Conservation (phyloP, 1,140 invertebrate species). For the Bombyx mandarina region DNA sequence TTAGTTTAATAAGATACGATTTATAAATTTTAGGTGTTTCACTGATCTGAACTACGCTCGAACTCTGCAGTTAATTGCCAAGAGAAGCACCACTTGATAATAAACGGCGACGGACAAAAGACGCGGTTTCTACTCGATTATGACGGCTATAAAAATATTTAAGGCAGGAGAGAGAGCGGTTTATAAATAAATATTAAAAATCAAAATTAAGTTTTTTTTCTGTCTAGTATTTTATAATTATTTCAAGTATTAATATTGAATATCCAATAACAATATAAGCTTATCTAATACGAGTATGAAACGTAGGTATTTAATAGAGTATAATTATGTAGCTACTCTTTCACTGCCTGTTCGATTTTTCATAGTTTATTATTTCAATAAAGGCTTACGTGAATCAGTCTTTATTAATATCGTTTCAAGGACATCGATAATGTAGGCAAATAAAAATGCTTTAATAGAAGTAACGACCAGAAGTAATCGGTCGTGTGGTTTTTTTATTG, state of each 20-base stretch:
- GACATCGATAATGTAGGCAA: no score
- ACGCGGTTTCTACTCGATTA: slow-evolving; percentile 25
- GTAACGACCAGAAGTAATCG: background rate
- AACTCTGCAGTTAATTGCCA: slow-evolving; percentile 39
- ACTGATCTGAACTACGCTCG: slow-evolving; percentile 3
- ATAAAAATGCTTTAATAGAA: background rate
- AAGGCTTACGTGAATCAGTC: background rate
- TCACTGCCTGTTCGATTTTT: background rate
- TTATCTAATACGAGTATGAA: background rate
- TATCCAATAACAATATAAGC: background rate
- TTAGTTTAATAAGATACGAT: no score
- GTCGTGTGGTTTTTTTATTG: background rate
- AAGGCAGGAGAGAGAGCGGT: slow-evolving; percentile 10
- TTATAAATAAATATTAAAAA: background rate
- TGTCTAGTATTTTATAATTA: background rate
- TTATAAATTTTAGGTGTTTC: no score
- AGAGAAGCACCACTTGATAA: slow-evolving; percentile 29
- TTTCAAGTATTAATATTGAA: background rate
- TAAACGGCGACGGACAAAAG: slow-evolving; percentile 35
- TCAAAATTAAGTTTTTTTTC: background rate
- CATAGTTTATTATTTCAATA: background rate
- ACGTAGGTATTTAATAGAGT: background rate
- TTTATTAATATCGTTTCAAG: no score
- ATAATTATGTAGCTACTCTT: background rate
- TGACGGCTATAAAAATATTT: background rate